Base-by-base conservation (phyloP, 1,140 invertebrate genomes). In the Tetramorium simillimum region DNA sequence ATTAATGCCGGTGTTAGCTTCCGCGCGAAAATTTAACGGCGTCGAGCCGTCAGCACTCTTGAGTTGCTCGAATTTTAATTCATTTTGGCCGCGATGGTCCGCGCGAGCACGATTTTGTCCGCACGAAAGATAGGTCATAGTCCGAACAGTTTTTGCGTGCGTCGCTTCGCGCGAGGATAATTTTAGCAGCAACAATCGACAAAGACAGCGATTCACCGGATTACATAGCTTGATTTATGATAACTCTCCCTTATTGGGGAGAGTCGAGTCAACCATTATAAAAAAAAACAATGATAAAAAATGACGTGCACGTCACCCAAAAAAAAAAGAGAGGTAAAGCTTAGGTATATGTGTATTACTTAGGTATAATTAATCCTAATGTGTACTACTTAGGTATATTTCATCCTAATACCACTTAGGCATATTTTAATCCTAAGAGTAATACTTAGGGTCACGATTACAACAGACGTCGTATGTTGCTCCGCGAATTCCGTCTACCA, bases 261-360 rank as follows among this genome's bases (percentile, higher is more conserved):
- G 37, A 33, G 49, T 16, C 28, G 33, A 33, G 12, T 58, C 72
- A 40, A 16, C 33, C 18, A 70, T 28, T 53, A 53, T 53, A 53
- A 51, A 46, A 46, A 28, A 33, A 62, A 60, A 51, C 10, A 76
- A 75, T 60, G 12, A 53, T 3, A 2, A 53, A 53, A 85, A 62
- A 77, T 63, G 73, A 76, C 72, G 46, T 63, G 60, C 37, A 78
- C 49, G 75, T 56, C 58, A 53, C 40, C 24, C 33, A 76, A 85
- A 85, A 85, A 85, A 75, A 76, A 51, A 18, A 72, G 10, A 33
- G 6, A 53, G 16, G 9, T 49, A 80, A 63, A 63, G 9, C n/a
- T 86, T 86, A 65, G n/a, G 21, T 77, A n/a, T 65, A 62, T 77
- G 33, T 33, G 33, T 33, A 33, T 3, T 33, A 33, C 33, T 4